Percentiles rank a stretch among this genome's conserved stretches.
phyloP scores from a whole-genome alignment of 2,797 vertebrate species.

The Rhabdophis nuchalis region DNA sequence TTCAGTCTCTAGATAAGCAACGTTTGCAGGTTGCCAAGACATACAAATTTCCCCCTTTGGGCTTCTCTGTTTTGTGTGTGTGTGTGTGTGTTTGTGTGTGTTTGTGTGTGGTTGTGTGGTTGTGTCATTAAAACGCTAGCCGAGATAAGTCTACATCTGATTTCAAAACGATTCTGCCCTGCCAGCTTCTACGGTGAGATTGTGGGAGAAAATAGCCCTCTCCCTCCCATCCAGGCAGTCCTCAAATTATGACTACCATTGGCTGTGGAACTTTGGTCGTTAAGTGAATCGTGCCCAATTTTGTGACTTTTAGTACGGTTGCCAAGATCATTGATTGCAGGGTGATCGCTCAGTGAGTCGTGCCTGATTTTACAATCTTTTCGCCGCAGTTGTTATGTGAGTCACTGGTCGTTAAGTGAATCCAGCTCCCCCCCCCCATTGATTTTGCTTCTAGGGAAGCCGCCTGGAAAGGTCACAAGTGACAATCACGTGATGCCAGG shows the following conservation, averaged over 20 bases:
- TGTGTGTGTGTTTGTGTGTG: not conserved
- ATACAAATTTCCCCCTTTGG: not conserved
- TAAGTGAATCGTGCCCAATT: not conserved
- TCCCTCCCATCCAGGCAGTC: not conserved
- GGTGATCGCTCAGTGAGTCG: accelerated
- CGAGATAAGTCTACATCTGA: not conserved
- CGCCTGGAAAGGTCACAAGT: not conserved
- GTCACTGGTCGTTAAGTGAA: not conserved
- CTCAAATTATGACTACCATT: not conserved
- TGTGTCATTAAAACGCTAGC: not conserved
- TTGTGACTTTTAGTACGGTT: not conserved
- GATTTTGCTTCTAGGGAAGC: not conserved
- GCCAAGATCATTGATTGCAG: not conserved
- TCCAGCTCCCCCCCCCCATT: not conserved
- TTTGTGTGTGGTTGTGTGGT: not conserved
- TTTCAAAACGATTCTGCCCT: not conserved
- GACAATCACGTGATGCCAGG: too few species aligned
- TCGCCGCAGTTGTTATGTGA: not conserved
- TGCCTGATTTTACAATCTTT: not conserved
- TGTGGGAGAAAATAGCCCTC: not conserved
- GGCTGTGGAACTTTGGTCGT: not conserved
- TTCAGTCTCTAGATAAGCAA: not conserved
- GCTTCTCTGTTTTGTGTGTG: not conserved
- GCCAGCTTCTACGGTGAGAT: not conserved
- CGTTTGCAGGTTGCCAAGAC: not conserved